These are phyloP conservation scores for Neomonachus schauinslandi DNA, from an alignment of 2,113 vertebrate species.

Conservation along the genomic window DNA sequence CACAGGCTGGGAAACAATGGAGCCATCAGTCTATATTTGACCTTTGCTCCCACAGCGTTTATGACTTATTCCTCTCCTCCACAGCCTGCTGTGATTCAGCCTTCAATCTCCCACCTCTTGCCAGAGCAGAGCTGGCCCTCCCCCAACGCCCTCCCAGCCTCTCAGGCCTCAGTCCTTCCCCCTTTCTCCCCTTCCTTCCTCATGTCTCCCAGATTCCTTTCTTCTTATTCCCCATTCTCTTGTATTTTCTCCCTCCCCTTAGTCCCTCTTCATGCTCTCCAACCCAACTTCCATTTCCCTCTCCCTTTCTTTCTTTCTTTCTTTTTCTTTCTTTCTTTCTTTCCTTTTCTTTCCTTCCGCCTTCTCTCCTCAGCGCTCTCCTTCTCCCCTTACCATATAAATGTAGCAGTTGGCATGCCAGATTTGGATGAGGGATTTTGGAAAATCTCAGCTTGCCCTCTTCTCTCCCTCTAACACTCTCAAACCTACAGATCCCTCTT, in stretches of 20 bases:
- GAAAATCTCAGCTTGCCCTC: background rate
- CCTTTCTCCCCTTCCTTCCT: conserved; percentile 47
- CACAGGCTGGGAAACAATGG: conserved; percentile 85
- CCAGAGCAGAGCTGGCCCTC: conserved; percentile 47
- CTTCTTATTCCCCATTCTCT: background rate
- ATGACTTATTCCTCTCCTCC: conserved; percentile 88
- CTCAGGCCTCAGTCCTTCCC: background rate
- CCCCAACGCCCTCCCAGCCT: background rate
- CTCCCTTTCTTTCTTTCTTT: background rate
- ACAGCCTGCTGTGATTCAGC: conserved; percentile 83
- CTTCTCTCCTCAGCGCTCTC: background rate
- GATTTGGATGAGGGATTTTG: background rate
- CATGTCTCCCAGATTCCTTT: conserved; percentile 42
- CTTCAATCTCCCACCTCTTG: conserved; percentile 83
- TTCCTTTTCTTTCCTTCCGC: background rate
- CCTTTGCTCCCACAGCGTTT: conserved; percentile 87
- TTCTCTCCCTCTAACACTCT: background rate
- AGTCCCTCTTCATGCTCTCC: background rate
- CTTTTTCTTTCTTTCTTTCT: background rate
- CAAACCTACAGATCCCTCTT: background rate
- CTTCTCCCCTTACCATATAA: background rate
- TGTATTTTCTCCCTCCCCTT: background rate
- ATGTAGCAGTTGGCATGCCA: background rate
- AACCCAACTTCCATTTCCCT: background rate
- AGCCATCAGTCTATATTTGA: conserved; percentile 89